Evolutionary conservation across 2,797 vertebrate genomes (phyloP).

Genomic region (Selene dorsalis): DNA sequence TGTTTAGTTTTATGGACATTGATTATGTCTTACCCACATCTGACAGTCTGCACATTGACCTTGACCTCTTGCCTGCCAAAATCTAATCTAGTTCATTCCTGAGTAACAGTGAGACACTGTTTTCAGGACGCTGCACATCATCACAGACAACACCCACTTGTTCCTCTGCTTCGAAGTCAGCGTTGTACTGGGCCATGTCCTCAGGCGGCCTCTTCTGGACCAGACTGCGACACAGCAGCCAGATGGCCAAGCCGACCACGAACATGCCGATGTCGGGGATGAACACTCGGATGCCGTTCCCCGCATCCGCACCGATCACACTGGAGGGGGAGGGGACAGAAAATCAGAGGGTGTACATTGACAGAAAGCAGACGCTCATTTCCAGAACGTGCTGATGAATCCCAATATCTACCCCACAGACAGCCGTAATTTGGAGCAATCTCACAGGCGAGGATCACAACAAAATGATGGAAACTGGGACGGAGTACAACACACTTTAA

Average conservation of each 20-base stretch:
- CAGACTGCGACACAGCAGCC: slow-evolving; percentile 94
- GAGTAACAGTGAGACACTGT: neutral
- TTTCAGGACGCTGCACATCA: neutral
- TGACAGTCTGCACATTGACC: neutral
- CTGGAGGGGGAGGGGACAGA: slow-evolving; percentile 74
- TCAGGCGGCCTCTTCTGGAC: slow-evolving; percentile 89
- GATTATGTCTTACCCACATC: neutral
- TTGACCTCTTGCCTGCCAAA: neutral
- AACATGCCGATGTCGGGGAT: slow-evolving; percentile 98
- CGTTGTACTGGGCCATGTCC: slow-evolving; percentile 92
- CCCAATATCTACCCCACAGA: neutral
- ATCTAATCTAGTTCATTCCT: neutral
- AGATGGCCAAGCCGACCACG: slow-evolving; percentile 89
- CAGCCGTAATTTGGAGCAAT: slow-evolving; percentile 23
- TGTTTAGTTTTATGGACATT: slow-evolving; percentile 2
- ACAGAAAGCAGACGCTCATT: slow-evolving; percentile 16
- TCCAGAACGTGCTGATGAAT: slow-evolving; percentile 10
- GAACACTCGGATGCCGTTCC: slow-evolving; percentile 96
- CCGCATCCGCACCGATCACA: slow-evolving; percentile 93
- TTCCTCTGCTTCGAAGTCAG: slow-evolving; percentile 92
- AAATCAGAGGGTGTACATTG: slow-evolving; percentile 25
- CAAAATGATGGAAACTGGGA: slow-evolving; percentile 39
- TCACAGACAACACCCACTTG: slow-evolving; percentile 83
- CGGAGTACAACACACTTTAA: neutral
- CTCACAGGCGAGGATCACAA: neutral